Percentiles rank a stretch among this genome's conserved stretches.
Evolutionary conservation across 1,140 invertebrate species (phyloP).

Genomic region (Stegodyphus dumicola): DNA sequence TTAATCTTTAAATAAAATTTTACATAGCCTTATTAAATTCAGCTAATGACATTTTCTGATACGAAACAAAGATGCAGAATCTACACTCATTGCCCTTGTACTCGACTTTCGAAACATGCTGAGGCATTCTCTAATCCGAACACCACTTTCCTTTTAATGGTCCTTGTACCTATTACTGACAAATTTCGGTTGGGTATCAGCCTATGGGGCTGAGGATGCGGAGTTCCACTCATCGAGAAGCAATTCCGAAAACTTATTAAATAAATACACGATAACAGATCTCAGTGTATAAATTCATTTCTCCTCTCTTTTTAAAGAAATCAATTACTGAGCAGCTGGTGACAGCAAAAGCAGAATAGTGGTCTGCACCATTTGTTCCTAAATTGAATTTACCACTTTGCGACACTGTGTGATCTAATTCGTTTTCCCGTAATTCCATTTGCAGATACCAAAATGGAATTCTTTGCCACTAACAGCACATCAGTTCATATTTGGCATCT

Average conservation of each 20-base stretch:
- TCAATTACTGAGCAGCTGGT: neutral
- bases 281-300: neutral
- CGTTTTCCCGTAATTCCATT: too few species aligned
- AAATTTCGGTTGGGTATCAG: neutral
- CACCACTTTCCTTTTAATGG: too few species aligned
- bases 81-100: neutral
- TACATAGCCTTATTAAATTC: neutral
- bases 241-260: neutral
- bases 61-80: neutral
- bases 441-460: too few species aligned
- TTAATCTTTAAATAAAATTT: too few species aligned
- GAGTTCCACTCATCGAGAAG: neutral
- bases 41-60: neutral
- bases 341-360: neutral
- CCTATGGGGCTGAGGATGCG: neutral
- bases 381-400: constrained; percentile 10
- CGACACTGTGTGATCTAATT: neutral
- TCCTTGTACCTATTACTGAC: too few species aligned
- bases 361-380: constrained; percentile 2
- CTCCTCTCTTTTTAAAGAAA: neutral
- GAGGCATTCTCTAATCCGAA: too few species aligned
- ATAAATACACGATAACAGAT: constrained; percentile 3
- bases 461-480: too few species aligned
- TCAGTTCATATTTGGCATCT: too few species aligned
- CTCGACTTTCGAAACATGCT: neutral